Evolutionary conservation across 2,888 invertebrate species (phyloP).

Genomic region (Trilocha varians): DNA sequence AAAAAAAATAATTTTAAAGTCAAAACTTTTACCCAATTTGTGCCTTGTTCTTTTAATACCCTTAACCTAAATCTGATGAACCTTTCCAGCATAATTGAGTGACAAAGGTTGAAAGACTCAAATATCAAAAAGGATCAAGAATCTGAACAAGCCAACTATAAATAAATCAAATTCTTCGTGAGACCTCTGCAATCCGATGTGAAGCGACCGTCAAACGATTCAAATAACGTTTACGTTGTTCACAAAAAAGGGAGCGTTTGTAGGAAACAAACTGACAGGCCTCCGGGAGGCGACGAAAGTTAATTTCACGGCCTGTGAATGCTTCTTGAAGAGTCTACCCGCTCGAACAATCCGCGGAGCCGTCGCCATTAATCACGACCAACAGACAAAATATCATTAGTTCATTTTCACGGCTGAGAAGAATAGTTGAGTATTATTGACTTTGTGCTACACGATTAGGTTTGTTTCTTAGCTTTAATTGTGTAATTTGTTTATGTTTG

Average conservation of each 20-base stretch:
- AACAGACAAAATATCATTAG: constrained; percentile 46
- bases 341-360: constrained; percentile 59
- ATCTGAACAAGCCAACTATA: no score
- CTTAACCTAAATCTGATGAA: no score
- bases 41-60: no score
- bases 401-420: constrained; percentile 17
- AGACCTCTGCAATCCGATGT: background rate
- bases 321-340: constrained; percentile 62
- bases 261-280: constrained; percentile 54
- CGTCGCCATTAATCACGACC: constrained; percentile 57
- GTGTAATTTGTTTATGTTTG: no score
- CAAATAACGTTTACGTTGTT: constrained; percentile 33
- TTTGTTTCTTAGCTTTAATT: no score
- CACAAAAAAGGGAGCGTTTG: constrained; percentile 40
- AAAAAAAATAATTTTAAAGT: no score
- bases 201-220: constrained; percentile 31
- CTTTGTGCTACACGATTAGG: background rate
- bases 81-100: no score
- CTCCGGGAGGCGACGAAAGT: constrained; percentile 57
- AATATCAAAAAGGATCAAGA: no score
- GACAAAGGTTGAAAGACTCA: no score
- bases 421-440: background rate
- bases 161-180: background rate
- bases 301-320: constrained; percentile 69
- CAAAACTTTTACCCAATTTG: no score